A percentile compares a stretch with the other conserved stretches of the same genome.
Evolutionary conservation across 2,888 invertebrate species (phyloP).

Genomic region (Lithophane semibrunnea): DNA sequence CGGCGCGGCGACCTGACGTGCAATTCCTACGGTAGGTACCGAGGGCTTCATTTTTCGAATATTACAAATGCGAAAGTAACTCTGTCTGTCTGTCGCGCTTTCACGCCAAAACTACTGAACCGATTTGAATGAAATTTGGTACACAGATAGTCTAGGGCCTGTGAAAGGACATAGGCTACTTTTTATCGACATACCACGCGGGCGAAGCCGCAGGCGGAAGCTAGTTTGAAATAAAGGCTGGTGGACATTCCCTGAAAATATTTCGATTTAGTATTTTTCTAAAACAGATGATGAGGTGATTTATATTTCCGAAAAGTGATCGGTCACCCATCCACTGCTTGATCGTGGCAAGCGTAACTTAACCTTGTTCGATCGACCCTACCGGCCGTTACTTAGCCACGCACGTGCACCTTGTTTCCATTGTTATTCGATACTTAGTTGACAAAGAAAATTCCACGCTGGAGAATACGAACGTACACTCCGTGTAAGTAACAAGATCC

Average conservation of each 20-base stretch:
- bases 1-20: not conserved
- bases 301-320: not conserved
- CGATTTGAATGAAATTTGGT: too few relatives aligned
- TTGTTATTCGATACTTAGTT: slow-evolving; percentile 9
- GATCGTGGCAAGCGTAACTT: not conserved
- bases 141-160: too few relatives aligned
- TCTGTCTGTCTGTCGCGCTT: too few relatives aligned
- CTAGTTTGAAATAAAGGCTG: not conserved
- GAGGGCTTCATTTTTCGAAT: not conserved
- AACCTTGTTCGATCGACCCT: not conserved
- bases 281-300: not conserved
- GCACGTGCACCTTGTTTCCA: too few relatives aligned
- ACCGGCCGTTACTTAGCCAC: too few relatives aligned
- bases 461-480: not conserved
- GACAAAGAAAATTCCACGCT: not conserved
- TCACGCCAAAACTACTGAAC: too few relatives aligned
- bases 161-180: too few relatives aligned
- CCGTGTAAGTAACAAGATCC: slow-evolving; percentile 1
- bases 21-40: too few relatives aligned
- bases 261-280: not conserved
- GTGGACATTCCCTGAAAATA: not conserved
- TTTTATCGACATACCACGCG: too few relatives aligned
- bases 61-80: too few relatives aligned
- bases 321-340: not conserved
- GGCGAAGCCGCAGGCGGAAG: too few relatives aligned